Conservation (phyloP, 92 coral and sea anemone genomes). For the Porites rus region DNA sequence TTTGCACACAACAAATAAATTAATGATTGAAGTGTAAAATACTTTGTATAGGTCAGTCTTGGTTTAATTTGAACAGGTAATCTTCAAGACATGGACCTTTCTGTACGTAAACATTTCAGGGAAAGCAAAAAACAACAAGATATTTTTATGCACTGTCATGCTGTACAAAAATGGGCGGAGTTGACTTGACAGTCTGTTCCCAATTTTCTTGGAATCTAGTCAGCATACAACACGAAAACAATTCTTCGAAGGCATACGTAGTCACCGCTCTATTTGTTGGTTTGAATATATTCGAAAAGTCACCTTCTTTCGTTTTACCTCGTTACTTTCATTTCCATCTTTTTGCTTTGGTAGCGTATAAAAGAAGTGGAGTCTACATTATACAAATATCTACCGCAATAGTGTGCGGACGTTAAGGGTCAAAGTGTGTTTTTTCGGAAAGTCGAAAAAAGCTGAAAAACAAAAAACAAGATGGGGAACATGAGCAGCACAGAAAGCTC, state of each 20-base stretch:
- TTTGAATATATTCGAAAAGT: too few relatives aligned
- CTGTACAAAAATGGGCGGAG: background rate
- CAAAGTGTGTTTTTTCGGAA: too few relatives aligned
- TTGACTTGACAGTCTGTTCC: slow-evolving; percentile 3
- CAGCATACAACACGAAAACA: background rate
- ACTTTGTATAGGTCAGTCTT: too few relatives aligned
- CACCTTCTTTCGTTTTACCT: too few relatives aligned
- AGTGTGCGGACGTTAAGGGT: too few relatives aligned
- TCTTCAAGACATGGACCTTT: too few relatives aligned
- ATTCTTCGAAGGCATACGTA: background rate
- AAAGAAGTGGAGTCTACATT: background rate
- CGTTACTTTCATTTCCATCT: background rate
- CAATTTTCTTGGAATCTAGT: slow-evolving; percentile 16
- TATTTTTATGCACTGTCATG: background rate
- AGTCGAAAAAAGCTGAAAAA: too few relatives aligned
- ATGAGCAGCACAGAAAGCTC: background rate
- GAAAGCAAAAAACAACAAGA: background rate
- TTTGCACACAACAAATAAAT: too few relatives aligned
- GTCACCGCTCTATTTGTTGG: background rate
- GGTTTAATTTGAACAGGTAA: too few relatives aligned
- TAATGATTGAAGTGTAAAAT: too few relatives aligned
- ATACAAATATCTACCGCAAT: background rate
- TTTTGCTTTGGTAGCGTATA: background rate
- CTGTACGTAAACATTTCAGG: background rate
- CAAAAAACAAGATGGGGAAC: too few relatives aligned